Conservation (phyloP, 2,888 invertebrate genomes). For the Drosophila hamatofila region DNA sequence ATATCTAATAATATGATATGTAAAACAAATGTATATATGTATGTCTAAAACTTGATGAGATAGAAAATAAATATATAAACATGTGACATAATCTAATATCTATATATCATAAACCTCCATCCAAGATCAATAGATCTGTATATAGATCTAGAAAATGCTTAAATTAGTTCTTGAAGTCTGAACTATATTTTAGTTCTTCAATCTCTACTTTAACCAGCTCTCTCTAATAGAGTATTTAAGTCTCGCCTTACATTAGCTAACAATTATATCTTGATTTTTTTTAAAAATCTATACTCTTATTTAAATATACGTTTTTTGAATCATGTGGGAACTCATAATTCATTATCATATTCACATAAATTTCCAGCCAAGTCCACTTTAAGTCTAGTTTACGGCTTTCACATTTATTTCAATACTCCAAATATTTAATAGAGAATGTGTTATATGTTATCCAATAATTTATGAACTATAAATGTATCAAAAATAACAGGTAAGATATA, state of each 20-base stretch:
- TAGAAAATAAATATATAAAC: too few relatives aligned
- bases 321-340: conserved; percentile 16
- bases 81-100: too few relatives aligned
- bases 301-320: background rate
- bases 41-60: too few relatives aligned
- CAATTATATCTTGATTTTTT: background rate
- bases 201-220: background rate
- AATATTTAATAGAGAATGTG: background rate
- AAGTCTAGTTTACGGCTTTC: conserved; percentile 5
- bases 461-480: conserved; percentile 4
- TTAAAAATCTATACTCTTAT: background rate
- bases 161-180: too few relatives aligned
- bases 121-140: too few relatives aligned
- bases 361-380: background rate
- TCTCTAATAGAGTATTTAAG: background rate
- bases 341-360: conserved; percentile 16
- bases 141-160: too few relatives aligned
- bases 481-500: background rate
- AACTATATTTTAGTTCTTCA: background rate
- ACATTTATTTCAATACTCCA: conserved; percentile 8
- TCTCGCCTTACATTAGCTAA: background rate
- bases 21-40: too few relatives aligned
- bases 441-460: conserved; percentile 1
- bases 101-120: too few relatives aligned
- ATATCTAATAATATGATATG: too few relatives aligned